Evolutionary conservation across 2,113 vertebrate genomes (phyloP), one percentile per base, ranked within the genome.

Genomic region (Bufo gargarizans): DNA sequence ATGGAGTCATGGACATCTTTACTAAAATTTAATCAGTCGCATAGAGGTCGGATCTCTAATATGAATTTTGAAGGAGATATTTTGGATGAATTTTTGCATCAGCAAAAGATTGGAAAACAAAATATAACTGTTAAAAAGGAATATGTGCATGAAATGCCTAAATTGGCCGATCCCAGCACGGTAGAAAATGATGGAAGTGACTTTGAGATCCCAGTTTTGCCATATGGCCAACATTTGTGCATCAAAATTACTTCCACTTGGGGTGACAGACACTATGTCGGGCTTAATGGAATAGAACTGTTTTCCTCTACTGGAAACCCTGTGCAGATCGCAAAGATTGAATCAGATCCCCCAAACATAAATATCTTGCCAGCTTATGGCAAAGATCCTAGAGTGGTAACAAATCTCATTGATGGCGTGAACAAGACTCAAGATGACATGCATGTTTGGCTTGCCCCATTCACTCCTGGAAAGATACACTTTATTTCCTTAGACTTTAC

Each of bases 251-350:
- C 82, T 65, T 97, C 98, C 22, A 99, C 98, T 0, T 99, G 98
- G 98, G 98, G 98, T n/a, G 98, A 99, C 92, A 95, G 97, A 3
- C 97, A 98, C 92, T 99, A 99, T 0, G 97, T 99, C 0, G 98
- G 98, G 80, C 97, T 99, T 14, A 99, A 99, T 0, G 96, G 98
- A 43, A 94, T 99, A 63, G 97, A 99, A 91, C 94, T 99, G 43
- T 99, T 99, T 91, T 96, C 96, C 87, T 96, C 98, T 79, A 94
- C 93, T 20, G 98, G 98, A 1, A 94, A 97, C 65, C 98, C 97
- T 0, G 92, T 99, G 76, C 90, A 82, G 16, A 93, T 97, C 0
- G 88, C 92, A 33, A 93, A 91, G 87, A 96, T 99, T 91, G 89
- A 71, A 0, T 97, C 98, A 0, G 94, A 97, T 55, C 98, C 98